Base-by-base conservation (phyloP, 64 coral and sea anemone species). In the Porites lutea region DNA sequence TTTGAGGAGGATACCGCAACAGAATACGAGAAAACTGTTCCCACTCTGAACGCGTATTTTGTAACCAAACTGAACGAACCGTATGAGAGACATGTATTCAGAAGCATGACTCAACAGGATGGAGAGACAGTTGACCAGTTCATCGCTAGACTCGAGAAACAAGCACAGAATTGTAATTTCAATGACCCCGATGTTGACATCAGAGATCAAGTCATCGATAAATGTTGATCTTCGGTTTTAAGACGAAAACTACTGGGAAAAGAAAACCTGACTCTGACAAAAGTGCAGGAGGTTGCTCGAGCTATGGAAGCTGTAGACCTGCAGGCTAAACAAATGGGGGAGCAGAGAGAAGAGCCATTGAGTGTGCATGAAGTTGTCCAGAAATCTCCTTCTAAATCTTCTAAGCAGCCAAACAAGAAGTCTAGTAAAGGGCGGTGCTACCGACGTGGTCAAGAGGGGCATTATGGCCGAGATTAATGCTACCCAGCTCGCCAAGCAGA, bases 121-220 rank as follows among this genome's bases (percentile, higher is more conserved):
- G 74, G 86, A 15, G 86, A 94, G 69, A 89, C 86, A 75, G 86
- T 89, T 49, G 72, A 76, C 19, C 77, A 89, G 27, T 94, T 83
- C 48, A 89, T 89, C 27, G 50, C 78, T 19, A 82, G 59, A 50
- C 55, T 89, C 53, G 2, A 2, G 53, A 55, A 55, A 55, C 53
- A 55, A 55, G 53, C 53, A 55, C 15, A 82, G 54, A 12, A 63
- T 51, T 55, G 64, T 68, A 82, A 79, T 77, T 63, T 13, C 27
- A 74, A 13, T 83, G 78, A 74, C 54, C 43, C 77, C 27, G 58
- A 74, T 27, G 19, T 53, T 8, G 78, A 83, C 67, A 94, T 89
- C 54, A 89, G 86, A 75, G 92, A 93, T 88, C 86, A 89, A 51
- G 86, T 94, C 13, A 94, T 94, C 71, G 92, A 94, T 65, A 82